Base-by-base conservation (phyloP, 2,888 invertebrate species). In the Caradrina kadenii region DNA sequence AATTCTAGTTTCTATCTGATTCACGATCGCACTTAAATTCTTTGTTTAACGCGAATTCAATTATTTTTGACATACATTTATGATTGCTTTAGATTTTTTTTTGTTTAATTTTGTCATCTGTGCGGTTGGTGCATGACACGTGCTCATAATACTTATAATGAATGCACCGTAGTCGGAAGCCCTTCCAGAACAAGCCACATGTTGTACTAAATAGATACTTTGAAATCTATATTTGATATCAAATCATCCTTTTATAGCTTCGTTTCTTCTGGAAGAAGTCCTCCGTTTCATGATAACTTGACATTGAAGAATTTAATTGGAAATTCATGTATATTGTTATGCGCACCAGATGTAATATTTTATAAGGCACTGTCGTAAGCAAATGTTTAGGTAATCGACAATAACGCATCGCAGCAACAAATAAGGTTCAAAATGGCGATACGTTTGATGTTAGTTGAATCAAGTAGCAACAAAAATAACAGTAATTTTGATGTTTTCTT, bases 261-360 rank as follows among this genome's bases (percentile, higher is more conserved):
- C 52, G 10, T 22, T 45, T 63, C n/a, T 35, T 45, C n/a, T 17
- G 15, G 21, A 49, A 66, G 21, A 11, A 26, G 26, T 48, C 48
- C 26, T 21, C 3, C 10, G 19, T 75, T 69, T 76, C 22, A 53
- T 49, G 15, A 50, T 13, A 35, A 13, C 13, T 45, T 45, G 17
- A 17, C 15, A 17, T 17, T 45, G 17, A 45, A 45, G 15, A 45
- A 45, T 17, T 45, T 1, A 45, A 45, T 13, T 15, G 45, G 45
- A 45, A 4, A 6, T 56, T n/a, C 13, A 48, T n/a, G 17, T 31
- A 13, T 42, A 50, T 61, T 11, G 76, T 76, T 76, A 66, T 74
- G 76, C 48, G 74, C 67, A 69, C 70, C 75, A 77, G 62, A 76
- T 73, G 77, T 78, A 80, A 73, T 78, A 75, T 79, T 82, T 54